phyloP scores from a whole-genome alignment of 2,888 invertebrate species.

The Colostygia pectinataria region DNA sequence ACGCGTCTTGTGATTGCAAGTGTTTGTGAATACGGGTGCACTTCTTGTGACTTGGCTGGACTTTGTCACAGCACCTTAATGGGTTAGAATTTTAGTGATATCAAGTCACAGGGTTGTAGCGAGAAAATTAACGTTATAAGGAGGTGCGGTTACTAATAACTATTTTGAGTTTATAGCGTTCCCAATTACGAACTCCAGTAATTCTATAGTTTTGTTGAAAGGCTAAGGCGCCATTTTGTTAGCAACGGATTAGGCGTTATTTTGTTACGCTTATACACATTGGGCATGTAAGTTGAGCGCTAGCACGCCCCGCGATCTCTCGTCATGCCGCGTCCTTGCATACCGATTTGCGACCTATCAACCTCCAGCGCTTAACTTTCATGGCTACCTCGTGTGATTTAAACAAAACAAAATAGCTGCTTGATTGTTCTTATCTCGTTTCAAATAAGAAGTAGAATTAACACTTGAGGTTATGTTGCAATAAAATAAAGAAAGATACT shows the following conservation, averaged over 20 bases:
- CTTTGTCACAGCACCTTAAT: constrained; percentile 21
- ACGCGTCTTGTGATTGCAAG: not conserved
- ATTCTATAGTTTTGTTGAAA: no score
- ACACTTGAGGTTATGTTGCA: no score
- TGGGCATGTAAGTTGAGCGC: no score
- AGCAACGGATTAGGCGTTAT: not conserved
- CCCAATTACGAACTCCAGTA: no score
- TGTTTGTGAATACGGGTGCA: constrained; percentile 10
- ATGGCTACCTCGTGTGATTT: not conserved
- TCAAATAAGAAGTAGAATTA: no score
- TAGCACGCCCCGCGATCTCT: no score
- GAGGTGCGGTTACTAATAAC: constrained; percentile 25
- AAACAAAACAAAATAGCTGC: constrained; percentile 1
- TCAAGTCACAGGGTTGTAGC: constrained; percentile 39
- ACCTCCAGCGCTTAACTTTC: no score
- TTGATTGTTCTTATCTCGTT: not conserved
- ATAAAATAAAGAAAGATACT: no score
- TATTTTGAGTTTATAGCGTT: no score
- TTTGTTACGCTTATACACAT: constrained; percentile 1
- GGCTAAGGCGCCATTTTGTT: no score
- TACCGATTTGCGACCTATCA: no score
- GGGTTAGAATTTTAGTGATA: constrained; percentile 26
- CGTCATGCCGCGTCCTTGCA: no score
- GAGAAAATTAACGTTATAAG: constrained; percentile 25
- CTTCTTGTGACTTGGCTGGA: constrained; percentile 30